Evolutionary conservation across 2,888 invertebrate species (phyloP).

Genomic region (Linnaemya vulpina): DNA sequence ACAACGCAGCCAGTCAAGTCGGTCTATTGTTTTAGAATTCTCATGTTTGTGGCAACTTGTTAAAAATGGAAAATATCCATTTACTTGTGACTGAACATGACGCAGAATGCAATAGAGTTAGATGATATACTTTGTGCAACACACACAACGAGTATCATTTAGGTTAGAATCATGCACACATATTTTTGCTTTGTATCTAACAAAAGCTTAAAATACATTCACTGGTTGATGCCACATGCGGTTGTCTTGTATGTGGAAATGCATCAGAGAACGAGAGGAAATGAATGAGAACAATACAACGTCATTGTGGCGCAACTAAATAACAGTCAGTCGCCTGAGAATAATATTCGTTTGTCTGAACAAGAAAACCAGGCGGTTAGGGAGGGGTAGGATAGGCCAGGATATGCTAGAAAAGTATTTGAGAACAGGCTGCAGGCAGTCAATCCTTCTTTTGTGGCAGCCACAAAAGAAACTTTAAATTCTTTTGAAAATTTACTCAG

Average conservation of each 20-base stretch:
- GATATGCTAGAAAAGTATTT: neutral
- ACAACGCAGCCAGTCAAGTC: neutral
- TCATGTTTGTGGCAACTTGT: conserved; percentile 36
- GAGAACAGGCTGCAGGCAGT: conserved; percentile 42
- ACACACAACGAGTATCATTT: conserved; percentile 46
- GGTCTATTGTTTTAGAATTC: conserved; percentile 14
- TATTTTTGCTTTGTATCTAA: conserved; percentile 32
- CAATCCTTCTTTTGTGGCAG: conserved; percentile 43
- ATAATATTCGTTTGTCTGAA: conserved; percentile 26
- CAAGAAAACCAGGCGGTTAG: neutral
- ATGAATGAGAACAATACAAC: conserved; percentile 55
- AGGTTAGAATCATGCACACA: neutral
- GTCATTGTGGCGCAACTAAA: conserved; percentile 48
- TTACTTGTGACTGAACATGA: conserved; percentile 35
- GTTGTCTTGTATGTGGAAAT: conserved; percentile 60
- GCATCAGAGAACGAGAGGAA: conserved; percentile 35
- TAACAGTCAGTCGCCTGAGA: conserved; percentile 24
- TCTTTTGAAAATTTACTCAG: conserved; percentile 56
- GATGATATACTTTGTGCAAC: neutral
- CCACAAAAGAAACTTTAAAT: conserved; percentile 64
- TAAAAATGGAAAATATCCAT: conserved; percentile 26
- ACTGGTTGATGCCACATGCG: conserved; percentile 64
- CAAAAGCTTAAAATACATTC: conserved; percentile 63
- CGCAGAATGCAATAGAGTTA: neutral
- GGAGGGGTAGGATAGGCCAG: neutral